phyloP scores from a whole-genome alignment of 2,888 invertebrate species.

The Lochmaea crataegi region DNA sequence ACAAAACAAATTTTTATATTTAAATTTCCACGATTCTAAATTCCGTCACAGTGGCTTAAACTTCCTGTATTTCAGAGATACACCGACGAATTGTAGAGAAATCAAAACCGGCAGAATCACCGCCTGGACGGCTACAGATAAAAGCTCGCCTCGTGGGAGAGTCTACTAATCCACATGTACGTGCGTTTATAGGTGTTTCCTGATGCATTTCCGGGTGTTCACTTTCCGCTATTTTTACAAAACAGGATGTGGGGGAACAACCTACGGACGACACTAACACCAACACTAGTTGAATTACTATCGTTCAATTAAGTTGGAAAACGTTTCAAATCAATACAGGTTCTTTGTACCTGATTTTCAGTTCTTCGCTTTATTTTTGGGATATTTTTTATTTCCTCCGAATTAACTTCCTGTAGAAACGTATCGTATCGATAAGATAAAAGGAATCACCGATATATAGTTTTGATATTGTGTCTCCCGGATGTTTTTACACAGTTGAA shows the following conservation, averaged over 20 bases:
- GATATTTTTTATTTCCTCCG: not conserved
- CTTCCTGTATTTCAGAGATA: slow-evolving; percentile 14
- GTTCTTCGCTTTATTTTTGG: not conserved
- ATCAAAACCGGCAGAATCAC: slow-evolving; percentile 8
- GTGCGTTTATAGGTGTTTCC: slow-evolving; percentile 18
- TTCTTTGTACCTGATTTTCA: not conserved
- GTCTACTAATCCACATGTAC: not conserved
- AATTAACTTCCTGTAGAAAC: not conserved
- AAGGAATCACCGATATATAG: slow-evolving; percentile 1
- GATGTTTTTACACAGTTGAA: slow-evolving; percentile 22
- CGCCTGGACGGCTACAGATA: slow-evolving; percentile 18
- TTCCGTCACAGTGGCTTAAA: slow-evolving; percentile 22
- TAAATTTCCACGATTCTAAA: slow-evolving; percentile 19
- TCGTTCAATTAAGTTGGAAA: not conserved
- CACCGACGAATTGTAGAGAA: not conserved
- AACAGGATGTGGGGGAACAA: not conserved
- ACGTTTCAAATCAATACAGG: not conserved
- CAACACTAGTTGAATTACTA: slow-evolving; percentile 5
- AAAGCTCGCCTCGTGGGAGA: slow-evolving; percentile 24
- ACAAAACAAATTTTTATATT: no score
- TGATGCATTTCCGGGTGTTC: slow-evolving; percentile 19
- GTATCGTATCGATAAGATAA: not conserved
- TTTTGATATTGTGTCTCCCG: slow-evolving; percentile 24
- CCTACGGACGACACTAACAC: not conserved
- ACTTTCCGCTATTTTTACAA: slow-evolving; percentile 14